phyloP scores from a whole-genome alignment of 2,113 vertebrate species.

The Emydocephalus ijimae region DNA sequence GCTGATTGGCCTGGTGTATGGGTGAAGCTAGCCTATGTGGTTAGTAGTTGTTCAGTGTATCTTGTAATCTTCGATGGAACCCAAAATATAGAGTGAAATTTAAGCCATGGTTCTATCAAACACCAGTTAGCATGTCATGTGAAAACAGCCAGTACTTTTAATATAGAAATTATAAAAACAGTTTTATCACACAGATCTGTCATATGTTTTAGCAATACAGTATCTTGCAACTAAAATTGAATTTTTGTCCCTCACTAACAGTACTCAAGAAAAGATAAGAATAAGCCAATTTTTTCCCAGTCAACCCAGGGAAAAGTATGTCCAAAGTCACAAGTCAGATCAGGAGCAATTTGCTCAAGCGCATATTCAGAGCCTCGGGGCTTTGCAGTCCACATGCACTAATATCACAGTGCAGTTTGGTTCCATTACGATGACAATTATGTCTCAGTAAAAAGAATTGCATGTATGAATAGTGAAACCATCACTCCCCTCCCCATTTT shows the following conservation, averaged over 20 bases:
- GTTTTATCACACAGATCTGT: background rate
- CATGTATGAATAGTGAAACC: background rate
- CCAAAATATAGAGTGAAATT: background rate
- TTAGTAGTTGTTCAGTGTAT: background rate
- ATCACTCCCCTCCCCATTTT: background rate
- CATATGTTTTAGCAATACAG: background rate
- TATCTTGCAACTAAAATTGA: background rate
- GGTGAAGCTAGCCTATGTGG: background rate
- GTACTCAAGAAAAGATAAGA: background rate
- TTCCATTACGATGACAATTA: background rate
- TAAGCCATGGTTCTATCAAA: background rate
- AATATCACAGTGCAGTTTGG: background rate
- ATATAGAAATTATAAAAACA: background rate
- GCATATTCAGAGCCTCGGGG: background rate
- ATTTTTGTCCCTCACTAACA: background rate
- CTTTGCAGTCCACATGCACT: background rate
- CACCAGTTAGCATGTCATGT: background rate
- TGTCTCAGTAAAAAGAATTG: background rate
- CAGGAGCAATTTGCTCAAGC: background rate
- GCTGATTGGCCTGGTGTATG: background rate
- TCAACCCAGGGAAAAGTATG: background rate
- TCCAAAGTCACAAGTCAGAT: background rate
- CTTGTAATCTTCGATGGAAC: background rate
- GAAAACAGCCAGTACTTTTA: background rate
- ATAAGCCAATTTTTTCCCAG: background rate